Conservation (phyloP, 2,113 vertebrate genomes). For the Lathamus discolor region DNA sequence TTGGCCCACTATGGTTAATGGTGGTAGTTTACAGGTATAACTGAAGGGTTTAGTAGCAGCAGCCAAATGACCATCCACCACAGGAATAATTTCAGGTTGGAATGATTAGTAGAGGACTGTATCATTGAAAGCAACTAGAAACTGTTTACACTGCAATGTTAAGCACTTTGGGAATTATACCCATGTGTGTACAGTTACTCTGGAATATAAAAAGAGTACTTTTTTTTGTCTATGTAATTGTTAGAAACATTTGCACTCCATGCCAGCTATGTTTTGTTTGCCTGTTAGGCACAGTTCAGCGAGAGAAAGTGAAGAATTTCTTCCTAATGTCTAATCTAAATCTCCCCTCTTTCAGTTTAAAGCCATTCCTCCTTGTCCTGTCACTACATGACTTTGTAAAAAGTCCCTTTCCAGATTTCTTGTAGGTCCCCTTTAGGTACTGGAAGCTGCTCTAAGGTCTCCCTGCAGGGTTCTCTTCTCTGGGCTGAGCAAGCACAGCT, state of each 20-base stretch:
- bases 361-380: rapidly evolving
- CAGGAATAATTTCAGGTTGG: background rate
- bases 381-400: background rate
- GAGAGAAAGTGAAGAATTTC: background rate
- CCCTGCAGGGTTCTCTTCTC: background rate
- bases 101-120: background rate
- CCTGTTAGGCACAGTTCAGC: background rate
- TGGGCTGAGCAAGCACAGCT: background rate
- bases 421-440: background rate
- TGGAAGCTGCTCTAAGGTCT: background rate
- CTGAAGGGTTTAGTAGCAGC: background rate
- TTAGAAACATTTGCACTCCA: background rate
- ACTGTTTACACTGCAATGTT: background rate
- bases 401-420: background rate
- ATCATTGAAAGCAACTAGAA: background rate
- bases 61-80: background rate
- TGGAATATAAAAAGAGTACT: background rate
- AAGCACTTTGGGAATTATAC: background rate
- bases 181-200: background rate
- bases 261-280: background rate
- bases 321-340: background rate
- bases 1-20: background rate
- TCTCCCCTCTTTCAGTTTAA: background rate
- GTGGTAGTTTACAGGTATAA: background rate
- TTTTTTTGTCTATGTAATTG: background rate